A percentile compares a stretch with the other conserved stretches of the same genome.
Evolutionary conservation across 2,888 invertebrate genomes (phyloP).

Genomic region (Deilephila elpenor): DNA sequence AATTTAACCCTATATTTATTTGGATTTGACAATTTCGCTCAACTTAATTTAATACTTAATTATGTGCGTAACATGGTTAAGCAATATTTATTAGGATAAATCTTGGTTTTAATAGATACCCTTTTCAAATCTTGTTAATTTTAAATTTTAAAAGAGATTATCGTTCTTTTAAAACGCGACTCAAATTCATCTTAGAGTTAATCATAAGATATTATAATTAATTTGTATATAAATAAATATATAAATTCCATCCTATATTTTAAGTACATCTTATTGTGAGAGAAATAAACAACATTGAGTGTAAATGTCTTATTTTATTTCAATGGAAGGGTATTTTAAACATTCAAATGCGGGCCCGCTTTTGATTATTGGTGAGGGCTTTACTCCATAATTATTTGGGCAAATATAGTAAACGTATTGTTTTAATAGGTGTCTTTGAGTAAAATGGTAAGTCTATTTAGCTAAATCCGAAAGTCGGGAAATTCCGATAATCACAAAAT

Average conservation of each 20-base stretch:
- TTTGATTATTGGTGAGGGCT: not conserved
- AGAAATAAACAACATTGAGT: conserved; percentile 51
- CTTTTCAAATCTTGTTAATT: no score
- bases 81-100: no score
- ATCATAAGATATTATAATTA: not conserved
- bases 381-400: not conserved
- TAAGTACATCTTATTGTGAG: conserved; percentile 30
- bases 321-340: conserved; percentile 50
- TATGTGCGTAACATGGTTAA: no score
- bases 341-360: conserved; percentile 7
- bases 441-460: not conserved
- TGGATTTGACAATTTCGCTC: not conserved
- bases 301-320: conserved; percentile 50
- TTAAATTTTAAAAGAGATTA: not conserved
- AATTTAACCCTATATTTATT: no score
- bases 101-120: no score
- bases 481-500: no score
- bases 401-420: not conserved
- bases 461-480: no score
- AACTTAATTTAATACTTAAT: not conserved
- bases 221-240: conserved; percentile 14
- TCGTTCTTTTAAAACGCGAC: not conserved
- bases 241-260: conserved; percentile 37
- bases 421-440: no score
- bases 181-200: not conserved